Evolutionary conservation across 2,888 invertebrate genomes (phyloP), one percentile per base, ranked within the genome.

Genomic region (Lutraria lutraria): DNA sequence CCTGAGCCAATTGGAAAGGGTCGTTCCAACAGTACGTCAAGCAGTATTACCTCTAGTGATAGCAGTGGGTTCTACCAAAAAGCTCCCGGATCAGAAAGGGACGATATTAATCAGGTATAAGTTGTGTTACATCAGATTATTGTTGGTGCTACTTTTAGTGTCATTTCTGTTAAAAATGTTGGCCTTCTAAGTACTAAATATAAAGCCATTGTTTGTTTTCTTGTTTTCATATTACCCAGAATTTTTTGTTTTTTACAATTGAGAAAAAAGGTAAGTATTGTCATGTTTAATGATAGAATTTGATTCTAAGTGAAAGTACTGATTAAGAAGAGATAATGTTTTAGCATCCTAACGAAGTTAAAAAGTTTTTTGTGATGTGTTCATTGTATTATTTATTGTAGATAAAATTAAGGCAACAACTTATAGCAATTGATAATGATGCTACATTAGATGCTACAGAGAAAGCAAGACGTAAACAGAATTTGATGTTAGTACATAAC

Each of bases 401-500:
- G 96, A 93, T 94, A 52, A 96, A 95, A 91, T 92, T 97, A 83
- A 92, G 96, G 60, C 95, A 96, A 80, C 96, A 96, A 85, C 93
- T 96, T 34, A 95, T 96, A 88, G 97, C 97, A 89, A 97, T 98
- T 94, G 98, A 98, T 88, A 97, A 97, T 95, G 98, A 98, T 96
- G 97, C 97, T 52, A 96, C 97, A 29, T 96, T 98, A 96, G 97
- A 97, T 82, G 96, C 97, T 82, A 96, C 97, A 92, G 98, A 98
- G 95, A 97, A 98, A 94, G 97, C 97, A 84, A 97, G 97, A 95
- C 97, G 97, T 91, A 98, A 98, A 95, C 98, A 98, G 94, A 97
- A 97, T 91, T 95, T 98, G 94, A 97, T 97, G 94, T 97, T 97
- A 94, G 97, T 97, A 72, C 97, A 97, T 96, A 97, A 96, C 95